Conservation (phyloP, 2,797 vertebrate species). For the Anguilla marmorata region DNA sequence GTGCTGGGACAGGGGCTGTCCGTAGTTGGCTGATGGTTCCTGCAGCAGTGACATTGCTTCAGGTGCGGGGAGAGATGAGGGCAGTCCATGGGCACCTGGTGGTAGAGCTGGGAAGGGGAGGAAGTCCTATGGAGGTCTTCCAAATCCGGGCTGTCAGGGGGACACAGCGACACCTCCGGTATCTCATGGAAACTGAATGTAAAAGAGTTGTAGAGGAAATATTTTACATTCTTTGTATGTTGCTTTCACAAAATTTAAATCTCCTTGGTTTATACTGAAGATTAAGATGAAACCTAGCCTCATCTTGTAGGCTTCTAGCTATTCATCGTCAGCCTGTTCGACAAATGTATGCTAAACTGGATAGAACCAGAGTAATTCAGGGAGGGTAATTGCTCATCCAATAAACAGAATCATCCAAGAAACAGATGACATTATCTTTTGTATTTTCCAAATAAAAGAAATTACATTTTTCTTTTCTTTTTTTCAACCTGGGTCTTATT, state of each 20-base stretch:
- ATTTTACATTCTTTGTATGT: not conserved
- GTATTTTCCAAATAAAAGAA: too few species aligned
- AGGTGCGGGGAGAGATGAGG: conserved; percentile 54
- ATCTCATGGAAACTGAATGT: conserved; percentile 62
- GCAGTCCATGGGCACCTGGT: conserved; percentile 60
- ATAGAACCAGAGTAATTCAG: too few species aligned
- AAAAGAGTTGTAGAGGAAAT: conserved; percentile 9
- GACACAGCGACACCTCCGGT: conserved; percentile 72
- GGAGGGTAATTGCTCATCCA: too few species aligned
- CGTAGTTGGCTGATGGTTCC: conserved; percentile 53
- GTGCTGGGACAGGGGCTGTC: conserved; percentile 52
- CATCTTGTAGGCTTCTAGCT: too few species aligned
- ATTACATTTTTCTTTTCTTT: too few species aligned
- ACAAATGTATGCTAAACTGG: too few species aligned
- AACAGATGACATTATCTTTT: too few species aligned
- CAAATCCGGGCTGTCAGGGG: conserved; percentile 64
- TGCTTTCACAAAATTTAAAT: not conserved
- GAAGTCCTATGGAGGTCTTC: conserved; percentile 63
- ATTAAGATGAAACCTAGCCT: not conserved
- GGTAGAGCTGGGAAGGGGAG: conserved; percentile 72
- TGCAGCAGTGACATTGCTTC: conserved; percentile 60
- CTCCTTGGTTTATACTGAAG: not conserved
- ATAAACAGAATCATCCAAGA: too few species aligned
- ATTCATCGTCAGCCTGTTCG: too few species aligned
- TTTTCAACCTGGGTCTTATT: too few species aligned